Evolutionary conservation across 2,797 vertebrate species (phyloP), one percentile per base, ranked within the genome.

Genomic region (Tangara arthus): DNA sequence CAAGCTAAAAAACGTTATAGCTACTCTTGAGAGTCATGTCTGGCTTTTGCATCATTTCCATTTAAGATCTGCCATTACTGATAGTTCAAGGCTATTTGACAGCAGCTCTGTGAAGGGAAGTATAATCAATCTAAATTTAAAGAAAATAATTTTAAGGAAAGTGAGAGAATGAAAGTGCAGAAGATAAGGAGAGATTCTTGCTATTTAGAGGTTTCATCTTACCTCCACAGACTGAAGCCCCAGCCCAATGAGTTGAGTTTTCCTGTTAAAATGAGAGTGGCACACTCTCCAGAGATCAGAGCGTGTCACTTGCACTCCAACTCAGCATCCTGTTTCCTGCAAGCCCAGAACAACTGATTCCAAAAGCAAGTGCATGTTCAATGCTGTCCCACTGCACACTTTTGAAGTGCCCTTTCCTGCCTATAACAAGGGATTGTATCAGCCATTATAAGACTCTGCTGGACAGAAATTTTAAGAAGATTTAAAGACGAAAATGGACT

Each of bases 341-440:
- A 59, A 52, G 41, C 14, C 6, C 12, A 3, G 50, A 15, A 24
- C 8, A 55, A 39, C 12, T 7, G 30, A 9, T 16, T 76, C 59
- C 17, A 8, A 72, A 79, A 41, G 7, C 28, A 69, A 12, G 26
- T 3, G 7, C 24, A 23, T 3, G 8, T 8, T 46, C 35, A 47
- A 2, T 1, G 20, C 28, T 44, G n/a, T 28, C 28, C 15, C 34
- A 13, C 17, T 19, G 20, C 66, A 32, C 0, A 0, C 32, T 68
- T 30, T 8, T 39, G 30, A 49, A 68, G 21, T 8, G 16, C 4
- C 23, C 30, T 18, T 70, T 80, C n/a, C 26, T 7, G 39, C 56
- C 55, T 30, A 5, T 26, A 30, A 47, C 3, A 23, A 0, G 8
- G 47, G 35, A 53, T 23, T 0, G 1, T 4, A n/a, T 1, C 4